These are phyloP conservation scores for Gymnodraco acuticeps DNA, from an alignment of 2,797 vertebrate species.

Conservation along the genomic window DNA sequence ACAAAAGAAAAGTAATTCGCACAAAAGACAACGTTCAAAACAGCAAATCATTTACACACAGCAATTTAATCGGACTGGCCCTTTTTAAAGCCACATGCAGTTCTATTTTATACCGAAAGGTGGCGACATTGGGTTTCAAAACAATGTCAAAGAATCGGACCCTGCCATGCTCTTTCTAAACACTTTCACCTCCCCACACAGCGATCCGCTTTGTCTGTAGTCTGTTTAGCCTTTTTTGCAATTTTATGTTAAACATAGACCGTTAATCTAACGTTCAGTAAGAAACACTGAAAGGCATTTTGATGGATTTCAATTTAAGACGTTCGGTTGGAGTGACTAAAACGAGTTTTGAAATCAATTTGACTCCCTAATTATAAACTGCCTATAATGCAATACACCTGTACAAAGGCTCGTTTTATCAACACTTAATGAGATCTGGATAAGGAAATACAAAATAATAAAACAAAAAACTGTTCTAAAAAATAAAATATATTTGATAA, in stretches of 20 bases:
- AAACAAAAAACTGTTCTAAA: neutral
- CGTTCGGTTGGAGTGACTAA: neutral
- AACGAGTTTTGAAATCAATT: neutral
- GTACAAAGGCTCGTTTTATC: neutral
- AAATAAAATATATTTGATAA: neutral
- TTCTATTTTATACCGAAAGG: slow-evolving; percentile 87
- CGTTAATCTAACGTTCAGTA: neutral
- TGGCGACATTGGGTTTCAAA: slow-evolving; percentile 95
- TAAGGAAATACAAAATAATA: neutral
- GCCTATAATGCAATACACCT: slow-evolving; percentile 4
- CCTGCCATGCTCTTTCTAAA: slow-evolving; percentile 18
- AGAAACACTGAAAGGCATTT: neutral
- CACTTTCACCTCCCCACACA: slow-evolving; percentile 22
- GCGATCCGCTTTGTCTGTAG: slow-evolving; percentile 8
- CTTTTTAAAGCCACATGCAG: slow-evolving; percentile 49
- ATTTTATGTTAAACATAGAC: neutral
- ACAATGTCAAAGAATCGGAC: slow-evolving; percentile 36
- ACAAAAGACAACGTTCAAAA: neutral
- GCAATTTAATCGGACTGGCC: neutral
- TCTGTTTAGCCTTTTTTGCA: neutral
- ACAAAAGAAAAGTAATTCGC: neutral
- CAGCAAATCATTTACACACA: neutral
- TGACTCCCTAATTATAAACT: slow-evolving; percentile 35
- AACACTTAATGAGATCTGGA: no score
- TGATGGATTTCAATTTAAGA: neutral